Evolutionary conservation across 2,888 invertebrate species (phyloP), one percentile per base, ranked within the genome.

Genomic region (Agonopterix alstromeriana): DNA sequence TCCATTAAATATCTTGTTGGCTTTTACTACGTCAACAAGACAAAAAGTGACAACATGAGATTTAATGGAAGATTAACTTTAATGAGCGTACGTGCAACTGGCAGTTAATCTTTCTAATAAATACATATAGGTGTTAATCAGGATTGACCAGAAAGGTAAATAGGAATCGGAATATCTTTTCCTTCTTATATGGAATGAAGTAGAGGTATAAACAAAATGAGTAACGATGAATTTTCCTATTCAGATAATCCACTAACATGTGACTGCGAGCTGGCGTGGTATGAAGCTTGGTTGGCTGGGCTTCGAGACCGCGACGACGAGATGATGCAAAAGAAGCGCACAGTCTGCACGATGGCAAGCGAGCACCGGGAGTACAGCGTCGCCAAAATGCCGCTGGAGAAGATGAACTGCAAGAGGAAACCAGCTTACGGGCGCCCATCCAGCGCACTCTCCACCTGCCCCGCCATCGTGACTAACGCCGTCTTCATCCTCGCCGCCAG

Each of bases 191-290:
- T n/a, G 14, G 14, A 1, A 14, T 14, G 14, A 14, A 2, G 27
- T 27, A 5, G 5, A 5, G 27, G 27, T 27, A 5, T 27, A 27
- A 27, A 7, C 27, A 27, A 27, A n/a, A 27, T 27, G 27, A 27
- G 7, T 27, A 27, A 27, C 27, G 27, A 27, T 27, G 5, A 27
- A n/a, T 46, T 53, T 48, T 45, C 59, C 53, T 53, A 41, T 73
- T 61, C 79, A 97, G 97, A 96, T 86, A 97, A 97, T 82, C 97
- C 96, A 9, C 81, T 97, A 62, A 90, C 93, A 52, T 97, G 97
- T 75, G 94, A 95, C 66, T 97, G 97, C 73, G 95, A 96, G 64
- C 86, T 97, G 59, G 92, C 93, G 46, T 97, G 97, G 97, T 96
- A 97, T 80, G 93, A 94, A 51, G 93, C 92, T 48, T 95, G 97